These are phyloP conservation scores for Leptobrachium ailaonicum DNA, from an alignment of 2,113 vertebrate species.

Conservation along the genomic window DNA sequence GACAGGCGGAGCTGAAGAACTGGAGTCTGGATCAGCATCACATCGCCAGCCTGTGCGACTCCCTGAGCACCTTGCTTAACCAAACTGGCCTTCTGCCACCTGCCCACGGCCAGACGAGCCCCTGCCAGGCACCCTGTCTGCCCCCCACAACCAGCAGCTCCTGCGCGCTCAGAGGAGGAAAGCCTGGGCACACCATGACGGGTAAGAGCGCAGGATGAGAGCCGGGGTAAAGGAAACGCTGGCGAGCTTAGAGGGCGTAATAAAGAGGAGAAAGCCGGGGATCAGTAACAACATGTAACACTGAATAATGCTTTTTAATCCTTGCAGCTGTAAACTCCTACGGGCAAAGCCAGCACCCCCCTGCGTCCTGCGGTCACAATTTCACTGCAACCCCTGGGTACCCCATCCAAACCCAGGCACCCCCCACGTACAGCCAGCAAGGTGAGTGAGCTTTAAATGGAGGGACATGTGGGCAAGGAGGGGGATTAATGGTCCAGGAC, in stretches of 20 bases:
- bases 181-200: constrained; percentile 75
- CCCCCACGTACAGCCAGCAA: constrained; percentile 73
- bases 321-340: constrained; percentile 73
- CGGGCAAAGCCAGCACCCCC: constrained; percentile 71
- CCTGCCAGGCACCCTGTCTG: constrained; percentile 64
- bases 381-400: constrained; percentile 69
- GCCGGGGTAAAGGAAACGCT: no score
- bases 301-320: neutral
- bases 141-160: constrained; percentile 62
- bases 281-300: no score
- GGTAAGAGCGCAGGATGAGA: constrained; percentile 52
- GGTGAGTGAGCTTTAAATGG: constrained; percentile 57
- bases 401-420: constrained; percentile 72
- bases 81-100: constrained; percentile 77
- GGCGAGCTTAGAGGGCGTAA: neutral
- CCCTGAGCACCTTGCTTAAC: constrained; percentile 78
- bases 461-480: no score
- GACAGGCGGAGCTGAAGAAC: constrained; percentile 79
- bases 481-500: neutral
- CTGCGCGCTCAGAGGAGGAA: constrained; percentile 74
- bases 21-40: constrained; percentile 80
- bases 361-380: constrained; percentile 59
- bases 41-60: constrained; percentile 78
- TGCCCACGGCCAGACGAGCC: constrained; percentile 43
- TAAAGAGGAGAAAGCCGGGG: no score